Conservation (phyloP, 2,113 vertebrate species). For the Heteronetta atricapilla region DNA sequence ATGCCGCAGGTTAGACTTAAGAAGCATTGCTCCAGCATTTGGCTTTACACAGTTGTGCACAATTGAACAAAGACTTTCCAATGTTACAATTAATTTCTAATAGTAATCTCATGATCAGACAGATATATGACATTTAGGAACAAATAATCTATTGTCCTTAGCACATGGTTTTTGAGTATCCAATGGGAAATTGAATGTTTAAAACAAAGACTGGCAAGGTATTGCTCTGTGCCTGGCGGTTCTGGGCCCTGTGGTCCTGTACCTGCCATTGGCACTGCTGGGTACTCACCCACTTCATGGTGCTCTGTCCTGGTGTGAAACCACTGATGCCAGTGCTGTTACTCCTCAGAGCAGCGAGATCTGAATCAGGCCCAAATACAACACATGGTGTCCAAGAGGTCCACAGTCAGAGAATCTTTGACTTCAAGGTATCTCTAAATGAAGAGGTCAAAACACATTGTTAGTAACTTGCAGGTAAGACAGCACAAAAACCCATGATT, state of each 20-base stretch:
- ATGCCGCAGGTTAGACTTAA: rapidly evolving
- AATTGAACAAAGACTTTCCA: background rate
- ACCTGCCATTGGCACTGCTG: background rate
- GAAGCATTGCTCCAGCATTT: background rate
- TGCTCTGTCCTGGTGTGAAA: background rate
- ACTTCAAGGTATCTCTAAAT: background rate
- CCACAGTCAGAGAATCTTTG: background rate
- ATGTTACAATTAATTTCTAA: background rate
- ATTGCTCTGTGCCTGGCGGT: background rate
- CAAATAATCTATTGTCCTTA: background rate
- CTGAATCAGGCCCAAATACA: background rate
- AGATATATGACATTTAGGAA: background rate
- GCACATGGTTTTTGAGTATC: background rate
- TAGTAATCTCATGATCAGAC: background rate
- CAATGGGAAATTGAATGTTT: background rate
- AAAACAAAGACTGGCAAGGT: background rate
- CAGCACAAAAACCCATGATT: background rate
- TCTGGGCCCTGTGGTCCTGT: background rate
- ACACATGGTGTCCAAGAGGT: background rate
- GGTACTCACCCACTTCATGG: background rate
- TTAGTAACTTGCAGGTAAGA: background rate
- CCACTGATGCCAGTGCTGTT: too few relatives aligned
- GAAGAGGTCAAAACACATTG: background rate
- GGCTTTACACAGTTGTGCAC: background rate
- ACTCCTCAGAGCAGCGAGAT: background rate